Base-by-base conservation (phyloP, 1,140 invertebrate species). In the Agrypnia vestita region DNA sequence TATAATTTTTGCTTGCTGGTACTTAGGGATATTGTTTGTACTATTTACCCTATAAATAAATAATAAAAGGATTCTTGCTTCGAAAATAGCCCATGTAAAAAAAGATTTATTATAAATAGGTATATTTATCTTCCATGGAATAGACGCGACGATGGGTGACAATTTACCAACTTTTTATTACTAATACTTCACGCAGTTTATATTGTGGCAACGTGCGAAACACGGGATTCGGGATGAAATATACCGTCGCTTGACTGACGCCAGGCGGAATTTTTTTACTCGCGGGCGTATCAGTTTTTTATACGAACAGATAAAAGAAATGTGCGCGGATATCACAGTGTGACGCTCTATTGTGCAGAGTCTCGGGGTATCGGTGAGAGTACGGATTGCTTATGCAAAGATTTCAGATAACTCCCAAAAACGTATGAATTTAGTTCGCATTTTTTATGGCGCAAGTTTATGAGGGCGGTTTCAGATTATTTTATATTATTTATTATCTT, bases 401-500 rank as follows among this genome's bases (percentile, higher is more conserved):
- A 69, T 69, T 69, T 46, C 10, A 69, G 64, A 69, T 47, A 69
- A 69, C 64, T 69, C 64, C 64, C 44, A 69, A 69, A 69, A 69
- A 46, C 64, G 64, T 69, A 69, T 69, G 64, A 69, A 35, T 69
- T 46, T 69, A 46, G 43, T 69, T 69, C 64, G 19, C 19, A 69
- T 47, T 47, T 69, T 51, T 69, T 69, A 69, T 44, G 64, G 44
- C 44, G n/a, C n/a, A 69, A 47, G 0, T 69, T 69, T 69, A 69
- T 69, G 64, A 10, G 10, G 19, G 64, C 15, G 64, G 64, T 69
- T 47, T 69, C 13, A 69, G 64, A 69, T 69, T 69, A 69, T 69
- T 69, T 69, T 69, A 69, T 69, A 69, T 35, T 35, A 35, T 69
- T 69, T 69, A 69, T 69, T 69, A 69, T 69, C 43, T 43, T 19